These are phyloP conservation scores for Pygocentrus nattereri DNA, from an alignment of 2,797 vertebrate genomes.

Conservation along the genomic window DNA sequence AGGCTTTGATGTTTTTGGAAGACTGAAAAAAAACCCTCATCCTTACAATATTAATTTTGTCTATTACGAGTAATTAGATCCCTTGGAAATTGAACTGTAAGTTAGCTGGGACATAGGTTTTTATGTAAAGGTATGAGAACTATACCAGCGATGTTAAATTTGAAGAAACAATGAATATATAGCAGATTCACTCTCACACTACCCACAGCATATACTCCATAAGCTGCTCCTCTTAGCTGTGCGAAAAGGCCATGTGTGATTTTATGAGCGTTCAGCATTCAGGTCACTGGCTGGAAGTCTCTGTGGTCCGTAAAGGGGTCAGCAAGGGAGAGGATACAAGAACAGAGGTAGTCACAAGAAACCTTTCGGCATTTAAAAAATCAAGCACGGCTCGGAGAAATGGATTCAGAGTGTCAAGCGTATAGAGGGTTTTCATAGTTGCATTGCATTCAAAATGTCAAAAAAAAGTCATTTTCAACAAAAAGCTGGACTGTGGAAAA, in stretches of 20 bases:
- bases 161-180: neutral
- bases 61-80: slow-evolving; percentile 26
- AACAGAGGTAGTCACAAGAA: neutral
- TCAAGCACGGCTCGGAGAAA: neutral
- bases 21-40: neutral
- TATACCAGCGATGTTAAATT: too few relatives aligned
- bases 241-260: slow-evolving; percentile 6
- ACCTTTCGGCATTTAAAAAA: neutral
- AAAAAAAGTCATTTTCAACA: too few relatives aligned
- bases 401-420: neutral
- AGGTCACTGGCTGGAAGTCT: neutral
- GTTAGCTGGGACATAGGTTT: neutral
- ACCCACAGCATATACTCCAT: neutral
- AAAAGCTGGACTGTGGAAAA: neutral
- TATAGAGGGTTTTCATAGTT: neutral
- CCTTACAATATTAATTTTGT: slow-evolving; percentile 23
- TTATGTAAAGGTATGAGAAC: neutral
- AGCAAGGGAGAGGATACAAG: neutral
- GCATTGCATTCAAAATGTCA: neutral
- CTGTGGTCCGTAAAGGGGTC: neutral
- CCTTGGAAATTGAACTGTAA: neutral
- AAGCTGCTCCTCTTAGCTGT: neutral
- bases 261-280: neutral
- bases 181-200: neutral
- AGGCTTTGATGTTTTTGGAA: slow-evolving; percentile 28